phyloP scores from a whole-genome alignment of 2,888 invertebrate species.

The Elysia crispata region DNA sequence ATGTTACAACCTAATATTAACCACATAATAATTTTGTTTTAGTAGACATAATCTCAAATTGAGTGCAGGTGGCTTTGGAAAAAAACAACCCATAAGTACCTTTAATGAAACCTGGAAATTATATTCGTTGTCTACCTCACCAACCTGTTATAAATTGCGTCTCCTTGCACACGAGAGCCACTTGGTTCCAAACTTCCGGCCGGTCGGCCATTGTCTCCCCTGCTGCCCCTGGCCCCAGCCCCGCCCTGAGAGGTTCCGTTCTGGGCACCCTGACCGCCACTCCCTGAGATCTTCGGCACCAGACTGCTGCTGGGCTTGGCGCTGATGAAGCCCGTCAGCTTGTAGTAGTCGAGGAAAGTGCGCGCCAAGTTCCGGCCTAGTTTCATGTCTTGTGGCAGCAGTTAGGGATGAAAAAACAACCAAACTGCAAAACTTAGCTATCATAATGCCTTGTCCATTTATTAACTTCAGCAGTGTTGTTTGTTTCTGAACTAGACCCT shows the following conservation, averaged over 20 bases:
- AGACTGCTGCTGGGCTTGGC: conserved; percentile 72
- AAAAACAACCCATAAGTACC: no score
- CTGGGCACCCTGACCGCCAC: conserved; percentile 44
- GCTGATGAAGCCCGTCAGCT: conserved; percentile 82
- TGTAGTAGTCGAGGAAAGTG: conserved; percentile 89
- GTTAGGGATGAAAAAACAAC: neutral
- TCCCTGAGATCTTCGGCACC: conserved; percentile 68
- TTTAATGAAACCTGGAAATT: no score
- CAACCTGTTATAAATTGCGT: no score
- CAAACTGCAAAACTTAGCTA: neutral
- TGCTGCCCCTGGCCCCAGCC: conserved; percentile 15
- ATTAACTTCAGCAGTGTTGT: no score
- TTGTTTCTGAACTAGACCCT: no score
- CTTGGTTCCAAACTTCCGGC: neutral
- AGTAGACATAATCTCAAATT: no score
- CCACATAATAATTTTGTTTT: no score
- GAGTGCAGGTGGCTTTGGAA: no score
- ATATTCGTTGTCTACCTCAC: neutral
- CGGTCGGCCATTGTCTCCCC: conserved; percentile 27
- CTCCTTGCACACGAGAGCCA: no score
- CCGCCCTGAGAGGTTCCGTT: conserved; percentile 6
- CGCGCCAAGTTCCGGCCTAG: conserved; percentile 87
- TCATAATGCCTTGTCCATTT: no score
- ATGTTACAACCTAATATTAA: no score
- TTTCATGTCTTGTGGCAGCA: conserved; percentile 83